A percentile compares a stretch with the other conserved stretches of the same genome.
phyloP scores from a whole-genome alignment of 53 echinoderm and acorn worm species.

The Zoroaster sp. region DNA sequence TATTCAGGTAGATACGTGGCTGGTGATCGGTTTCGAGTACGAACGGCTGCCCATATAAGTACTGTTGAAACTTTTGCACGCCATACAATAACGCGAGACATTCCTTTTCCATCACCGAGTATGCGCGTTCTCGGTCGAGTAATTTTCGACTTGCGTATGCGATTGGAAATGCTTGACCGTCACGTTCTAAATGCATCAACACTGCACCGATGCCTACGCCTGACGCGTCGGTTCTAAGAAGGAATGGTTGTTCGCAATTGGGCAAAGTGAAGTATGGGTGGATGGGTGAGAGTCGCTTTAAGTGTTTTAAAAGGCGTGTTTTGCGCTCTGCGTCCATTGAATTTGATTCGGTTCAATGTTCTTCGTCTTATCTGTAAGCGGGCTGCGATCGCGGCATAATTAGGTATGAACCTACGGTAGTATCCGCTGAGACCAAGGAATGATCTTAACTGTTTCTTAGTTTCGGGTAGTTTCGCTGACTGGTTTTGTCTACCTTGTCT shows the following conservation, averaged over 20 bases:
- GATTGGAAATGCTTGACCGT: conserved; percentile 43
- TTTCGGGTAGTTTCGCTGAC: conserved; percentile 2
- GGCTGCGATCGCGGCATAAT: conserved; percentile 35
- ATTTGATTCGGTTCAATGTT: conserved; percentile 20
- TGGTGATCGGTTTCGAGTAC: conserved; percentile 58
- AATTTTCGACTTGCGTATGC: conserved; percentile 68
- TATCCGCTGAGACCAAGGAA: conserved; percentile 20
- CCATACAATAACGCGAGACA: conserved; percentile 70
- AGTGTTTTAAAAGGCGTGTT: conserved; percentile 25
- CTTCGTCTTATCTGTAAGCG: conserved; percentile 29
- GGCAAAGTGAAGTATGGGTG: neutral
- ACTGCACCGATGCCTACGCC: conserved; percentile 56
- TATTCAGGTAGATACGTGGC: conserved; percentile 40
- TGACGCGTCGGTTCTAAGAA: conserved; percentile 61
- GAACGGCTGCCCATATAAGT: conserved; percentile 56
- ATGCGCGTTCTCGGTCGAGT: conserved; percentile 28
- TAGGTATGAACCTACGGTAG: conserved; percentile 36
- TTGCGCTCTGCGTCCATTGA: conserved; percentile 13
- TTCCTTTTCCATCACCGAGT: conserved; percentile 62
- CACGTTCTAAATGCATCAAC: conserved; percentile 59
- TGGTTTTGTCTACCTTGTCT: conserved; percentile 10
- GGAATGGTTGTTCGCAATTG: conserved; percentile 39
- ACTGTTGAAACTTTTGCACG: conserved; percentile 55
- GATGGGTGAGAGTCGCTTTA: conserved; percentile 1
- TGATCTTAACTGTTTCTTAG: conserved; percentile 36